Evolutionary conservation across 1,140 invertebrate species (phyloP), one percentile per base, ranked within the genome.

Genomic region (Drosophila subpulchrella): DNA sequence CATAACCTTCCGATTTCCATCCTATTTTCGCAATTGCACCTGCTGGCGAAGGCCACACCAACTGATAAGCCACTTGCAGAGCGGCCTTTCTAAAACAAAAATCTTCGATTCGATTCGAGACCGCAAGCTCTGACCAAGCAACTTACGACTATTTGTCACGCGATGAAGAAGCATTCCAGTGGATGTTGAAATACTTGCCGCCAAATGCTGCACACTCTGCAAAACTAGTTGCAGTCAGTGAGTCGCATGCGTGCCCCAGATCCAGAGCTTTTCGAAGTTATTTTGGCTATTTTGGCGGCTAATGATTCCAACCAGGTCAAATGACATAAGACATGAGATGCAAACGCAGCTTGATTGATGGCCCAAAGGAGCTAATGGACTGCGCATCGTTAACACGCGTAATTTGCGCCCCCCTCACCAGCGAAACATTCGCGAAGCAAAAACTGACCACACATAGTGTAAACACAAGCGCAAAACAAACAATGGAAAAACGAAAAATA

Each of bases 281-380:
- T 80, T 81, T 78, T 46, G 17, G 42, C 10, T 15, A 15, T 20
- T 46, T 48, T 63, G 60, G 53, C 50, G 55, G 57, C 59, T 82
- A 86, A 86, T 85, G 82, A 86, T 78, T 62, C 57, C 38, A 59
- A 54, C 48, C 57, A 60, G 74, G 81, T 78, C 81, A 60, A 15
- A 67, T 78, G 60, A 68, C 65, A 68, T 68, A 68, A 68, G 65
- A 62, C 41, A 41, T 17, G 17, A 11, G 24, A 81, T 82, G 82
- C 83, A 85, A 85, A 82, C 86, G 78, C 75, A 79, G 70, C 61
- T 75, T 82, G 78, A 88, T 88, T 88, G 53, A 86, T 88, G 83
- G 61, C 38, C 46, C 24, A 17, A 6, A 36, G 42, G 30, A 30
- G 68, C 82, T 80, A 83, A 83, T 84, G 54, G 66, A 63, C 59